phyloP scores from a whole-genome alignment of 1,140 invertebrate genomes.

The Manduca sexta region DNA sequence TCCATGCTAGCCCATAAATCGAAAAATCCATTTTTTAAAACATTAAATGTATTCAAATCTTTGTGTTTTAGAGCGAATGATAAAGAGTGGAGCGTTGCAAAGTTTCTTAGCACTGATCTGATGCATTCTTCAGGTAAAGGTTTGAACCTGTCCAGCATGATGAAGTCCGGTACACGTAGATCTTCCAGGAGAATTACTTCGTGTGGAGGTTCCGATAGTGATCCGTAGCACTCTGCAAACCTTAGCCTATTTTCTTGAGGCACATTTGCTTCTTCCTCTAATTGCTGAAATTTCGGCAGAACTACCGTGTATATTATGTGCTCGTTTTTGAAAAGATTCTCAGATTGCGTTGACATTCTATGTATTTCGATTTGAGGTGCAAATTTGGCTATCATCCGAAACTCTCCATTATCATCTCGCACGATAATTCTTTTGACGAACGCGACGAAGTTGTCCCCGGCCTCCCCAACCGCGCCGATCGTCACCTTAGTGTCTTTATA shows the following conservation, averaged over 20 bases:
- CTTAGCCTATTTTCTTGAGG: slow-evolving; percentile 25
- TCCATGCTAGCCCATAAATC: not conserved
- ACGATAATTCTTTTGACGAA: slow-evolving; percentile 18
- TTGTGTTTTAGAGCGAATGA: slow-evolving; percentile 62
- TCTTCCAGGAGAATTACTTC: slow-evolving; percentile 74
- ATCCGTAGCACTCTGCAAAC: slow-evolving; percentile 50
- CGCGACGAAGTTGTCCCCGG: slow-evolving; percentile 32
- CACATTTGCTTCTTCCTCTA: slow-evolving; percentile 31
- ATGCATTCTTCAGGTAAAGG: slow-evolving; percentile 60
- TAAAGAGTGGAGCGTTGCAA: slow-evolving; percentile 71
- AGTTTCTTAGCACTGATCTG: slow-evolving; percentile 50
- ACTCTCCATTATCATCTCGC: not conserved
- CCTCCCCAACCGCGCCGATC: slow-evolving; percentile 23
- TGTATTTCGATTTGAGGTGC: not conserved
- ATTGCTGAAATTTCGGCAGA: slow-evolving; percentile 32
- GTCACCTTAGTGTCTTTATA: slow-evolving; percentile 18
- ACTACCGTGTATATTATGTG: slow-evolving; percentile 38
- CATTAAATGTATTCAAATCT: slow-evolving; percentile 31
- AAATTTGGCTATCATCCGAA: slow-evolving; percentile 6
- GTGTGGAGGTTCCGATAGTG: slow-evolving; percentile 34
- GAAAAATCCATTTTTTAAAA: slow-evolving; percentile 7
- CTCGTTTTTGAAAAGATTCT: slow-evolving; percentile 28
- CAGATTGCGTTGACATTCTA: too few relatives aligned
- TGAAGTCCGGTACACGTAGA: slow-evolving; percentile 53
- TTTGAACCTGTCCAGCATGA: slow-evolving; percentile 55